Conservation (phyloP, 1,140 invertebrate genomes). For the Drosophila santomea region DNA sequence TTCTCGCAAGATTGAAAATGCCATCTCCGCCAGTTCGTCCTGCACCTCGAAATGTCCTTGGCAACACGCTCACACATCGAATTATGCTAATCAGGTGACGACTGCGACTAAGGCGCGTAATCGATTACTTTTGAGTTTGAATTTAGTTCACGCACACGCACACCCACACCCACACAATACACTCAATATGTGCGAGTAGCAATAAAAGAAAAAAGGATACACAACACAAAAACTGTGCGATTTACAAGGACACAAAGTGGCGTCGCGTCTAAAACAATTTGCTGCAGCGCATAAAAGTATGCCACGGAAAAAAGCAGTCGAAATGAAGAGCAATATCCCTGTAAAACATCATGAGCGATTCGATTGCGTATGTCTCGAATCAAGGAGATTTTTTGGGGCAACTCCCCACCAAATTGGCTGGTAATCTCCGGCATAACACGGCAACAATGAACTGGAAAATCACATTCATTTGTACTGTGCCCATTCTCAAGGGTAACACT, state of each 20-base stretch:
- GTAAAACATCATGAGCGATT: slow-evolving; percentile 20
- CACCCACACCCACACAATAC: neutral
- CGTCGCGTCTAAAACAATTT: slow-evolving; percentile 50
- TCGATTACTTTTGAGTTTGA: slow-evolving; percentile 57
- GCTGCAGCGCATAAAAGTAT: slow-evolving; percentile 46
- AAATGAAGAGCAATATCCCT: neutral
- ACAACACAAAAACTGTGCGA: neutral
- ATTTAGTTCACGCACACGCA: slow-evolving; percentile 37
- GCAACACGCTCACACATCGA: slow-evolving; percentile 56
- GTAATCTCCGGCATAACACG: neutral
- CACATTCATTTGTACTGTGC: neutral
- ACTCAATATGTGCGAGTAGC: neutral
- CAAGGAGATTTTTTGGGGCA: neutral
- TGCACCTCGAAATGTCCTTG: slow-evolving; percentile 36
- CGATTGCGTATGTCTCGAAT: neutral
- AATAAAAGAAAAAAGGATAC: slow-evolving; percentile 1
- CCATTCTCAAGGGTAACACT: neutral
- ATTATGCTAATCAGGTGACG: slow-evolving; percentile 72
- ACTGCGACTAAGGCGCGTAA: slow-evolving; percentile 42
- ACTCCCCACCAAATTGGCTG: neutral
- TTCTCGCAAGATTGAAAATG: slow-evolving; percentile 50
- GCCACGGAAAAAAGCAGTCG: slow-evolving; percentile 16
- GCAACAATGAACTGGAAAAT: slow-evolving; percentile 1
- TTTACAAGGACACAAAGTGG: slow-evolving; percentile 24
- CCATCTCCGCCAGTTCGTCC: slow-evolving; percentile 5